Evolutionary conservation across 2,113 vertebrate genomes (phyloP).

Genomic region (Jacana jacana): DNA sequence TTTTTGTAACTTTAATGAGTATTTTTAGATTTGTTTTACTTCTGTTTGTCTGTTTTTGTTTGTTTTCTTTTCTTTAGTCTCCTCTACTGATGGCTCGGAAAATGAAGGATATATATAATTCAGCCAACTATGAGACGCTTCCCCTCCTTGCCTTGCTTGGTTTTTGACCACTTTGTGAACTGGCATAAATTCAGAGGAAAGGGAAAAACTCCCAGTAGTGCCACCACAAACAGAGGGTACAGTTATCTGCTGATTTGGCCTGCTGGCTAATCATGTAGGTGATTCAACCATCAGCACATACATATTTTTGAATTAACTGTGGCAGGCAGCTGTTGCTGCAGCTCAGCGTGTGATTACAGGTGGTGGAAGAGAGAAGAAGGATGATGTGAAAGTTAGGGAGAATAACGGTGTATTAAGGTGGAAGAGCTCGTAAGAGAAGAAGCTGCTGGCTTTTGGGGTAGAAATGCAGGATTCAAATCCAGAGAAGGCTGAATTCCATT

Average conservation of each 20-base stretch:
- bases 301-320: not conserved
- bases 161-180: not conserved
- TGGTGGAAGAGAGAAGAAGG: not conserved
- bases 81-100: not conserved
- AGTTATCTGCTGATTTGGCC: not conserved
- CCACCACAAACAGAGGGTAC: not conserved
- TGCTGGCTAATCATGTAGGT: not conserved
- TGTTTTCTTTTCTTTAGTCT: not conserved
- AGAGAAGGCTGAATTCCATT: not conserved
- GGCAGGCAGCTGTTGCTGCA: not conserved
- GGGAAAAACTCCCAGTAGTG: not conserved
- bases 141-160: accelerated
- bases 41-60: too few species aligned
- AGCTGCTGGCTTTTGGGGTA: not conserved
- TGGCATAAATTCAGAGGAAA: not conserved
- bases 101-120: not conserved
- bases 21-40: not conserved
- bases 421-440: not conserved
- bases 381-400: not conserved
- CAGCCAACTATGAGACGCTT: not conserved
- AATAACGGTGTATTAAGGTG: not conserved
- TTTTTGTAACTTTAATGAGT: not conserved
- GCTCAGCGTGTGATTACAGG: accelerated
- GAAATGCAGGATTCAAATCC: not conserved
- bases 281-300: not conserved